These are phyloP conservation scores for Branchinecta lindahli DNA, from an alignment of 1,140 invertebrate genomes.

Conservation along the genomic window DNA sequence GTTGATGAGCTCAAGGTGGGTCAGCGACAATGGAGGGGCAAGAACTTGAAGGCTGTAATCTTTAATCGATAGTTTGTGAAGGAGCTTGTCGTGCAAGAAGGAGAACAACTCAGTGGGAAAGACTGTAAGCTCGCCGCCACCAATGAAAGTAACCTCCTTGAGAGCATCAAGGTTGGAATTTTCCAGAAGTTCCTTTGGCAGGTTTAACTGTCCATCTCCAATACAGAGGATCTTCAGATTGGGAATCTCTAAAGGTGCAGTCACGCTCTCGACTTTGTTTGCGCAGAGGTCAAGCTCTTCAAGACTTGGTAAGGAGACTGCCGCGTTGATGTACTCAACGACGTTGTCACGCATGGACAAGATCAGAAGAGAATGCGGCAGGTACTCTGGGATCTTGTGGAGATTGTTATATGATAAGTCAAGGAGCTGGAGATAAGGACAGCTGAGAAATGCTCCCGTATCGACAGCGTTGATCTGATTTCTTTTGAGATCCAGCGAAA, in stretches of 20 bases:
- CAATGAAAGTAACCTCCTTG: background rate
- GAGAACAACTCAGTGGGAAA: background rate
- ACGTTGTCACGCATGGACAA: too few relatives aligned
- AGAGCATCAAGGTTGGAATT: background rate
- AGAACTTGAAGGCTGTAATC: background rate
- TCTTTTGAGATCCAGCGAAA: too few relatives aligned
- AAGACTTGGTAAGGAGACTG: too few relatives aligned
- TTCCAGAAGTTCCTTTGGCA: background rate
- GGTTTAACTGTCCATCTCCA: background rate
- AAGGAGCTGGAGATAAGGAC: too few relatives aligned
- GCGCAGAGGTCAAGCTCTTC: too few relatives aligned
- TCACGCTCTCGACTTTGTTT: background rate
- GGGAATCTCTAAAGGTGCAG: background rate
- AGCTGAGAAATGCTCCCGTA: too few relatives aligned
- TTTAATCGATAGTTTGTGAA: background rate
- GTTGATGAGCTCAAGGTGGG: background rate
- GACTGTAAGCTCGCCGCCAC: background rate
- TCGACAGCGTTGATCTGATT: too few relatives aligned
- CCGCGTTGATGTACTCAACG: too few relatives aligned
- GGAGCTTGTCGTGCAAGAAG: background rate
- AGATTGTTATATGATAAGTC: too few relatives aligned
- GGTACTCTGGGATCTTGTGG: too few relatives aligned
- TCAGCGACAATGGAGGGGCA: background rate
- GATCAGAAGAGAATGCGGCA: too few relatives aligned
- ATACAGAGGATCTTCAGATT: background rate